Percentiles rank a stretch among this genome's conserved stretches.
Conservation (phyloP, 1,140 invertebrate genomes). For the Drosophila paulistorum region DNA sequence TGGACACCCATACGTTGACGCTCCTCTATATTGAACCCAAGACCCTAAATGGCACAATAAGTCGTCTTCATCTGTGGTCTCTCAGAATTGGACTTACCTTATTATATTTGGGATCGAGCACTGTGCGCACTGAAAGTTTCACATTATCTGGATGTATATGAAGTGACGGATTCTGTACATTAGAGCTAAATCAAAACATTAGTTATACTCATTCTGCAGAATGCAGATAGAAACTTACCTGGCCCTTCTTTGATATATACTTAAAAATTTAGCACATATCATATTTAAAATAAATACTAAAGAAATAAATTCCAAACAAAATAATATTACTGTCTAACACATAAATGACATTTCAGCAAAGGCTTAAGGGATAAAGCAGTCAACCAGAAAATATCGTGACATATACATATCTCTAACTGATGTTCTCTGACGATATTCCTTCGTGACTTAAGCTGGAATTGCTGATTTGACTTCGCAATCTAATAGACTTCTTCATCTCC, state of each 20-base stretch:
- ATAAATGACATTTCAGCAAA: neutral
- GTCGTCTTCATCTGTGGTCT: accelerated
- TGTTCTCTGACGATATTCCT: neutral
- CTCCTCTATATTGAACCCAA: conserved; percentile 42
- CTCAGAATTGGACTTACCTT: conserved; percentile 22
- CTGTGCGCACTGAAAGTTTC: neutral
- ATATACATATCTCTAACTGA: no score
- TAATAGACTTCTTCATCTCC: no score
- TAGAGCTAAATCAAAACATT: neutral
- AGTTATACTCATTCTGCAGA: no score
- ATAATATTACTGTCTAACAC: neutral
- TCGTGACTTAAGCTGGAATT: no score
- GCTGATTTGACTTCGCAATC: no score
- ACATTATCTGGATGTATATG: neutral
- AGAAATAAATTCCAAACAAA: no score
- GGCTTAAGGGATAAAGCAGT: neutral
- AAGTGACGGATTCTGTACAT: neutral
- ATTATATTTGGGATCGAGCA: conserved; percentile 22
- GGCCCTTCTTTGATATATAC: neutral
- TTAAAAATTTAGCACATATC: neutral
- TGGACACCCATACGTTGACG: conserved; percentile 85
- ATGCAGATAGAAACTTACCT: neutral
- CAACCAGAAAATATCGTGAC: neutral
- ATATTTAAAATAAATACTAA: neutral
- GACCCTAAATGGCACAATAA: conserved; percentile 15